Conservation (phyloP, 1,140 invertebrate species). For the Drosophila busckii region DNA sequence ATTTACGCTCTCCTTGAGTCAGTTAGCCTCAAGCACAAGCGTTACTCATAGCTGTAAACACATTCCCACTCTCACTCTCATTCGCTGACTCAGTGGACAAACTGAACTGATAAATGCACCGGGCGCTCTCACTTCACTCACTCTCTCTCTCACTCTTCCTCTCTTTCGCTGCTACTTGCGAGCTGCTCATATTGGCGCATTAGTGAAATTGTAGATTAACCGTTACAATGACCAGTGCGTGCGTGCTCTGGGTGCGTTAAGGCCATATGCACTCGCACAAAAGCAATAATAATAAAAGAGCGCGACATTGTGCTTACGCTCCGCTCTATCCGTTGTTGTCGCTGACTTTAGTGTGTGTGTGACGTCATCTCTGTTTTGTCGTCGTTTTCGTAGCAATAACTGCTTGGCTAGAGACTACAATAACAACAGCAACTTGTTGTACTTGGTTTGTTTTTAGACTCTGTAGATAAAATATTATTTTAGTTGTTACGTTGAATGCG, state of each 20-base stretch:
- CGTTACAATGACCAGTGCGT: conserved; percentile 19
- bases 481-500: too few relatives aligned
- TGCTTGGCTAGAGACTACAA: too few relatives aligned
- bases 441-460: too few relatives aligned
- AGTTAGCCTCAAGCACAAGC: background rate
- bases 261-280: conserved; percentile 10
- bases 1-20: conserved; percentile 22
- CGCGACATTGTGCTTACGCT: conserved; percentile 10
- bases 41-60: conserved; percentile 9
- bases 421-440: too few relatives aligned
- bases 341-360: background rate
- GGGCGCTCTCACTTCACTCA: too few relatives aligned
- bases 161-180: too few relatives aligned
- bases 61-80: background rate
- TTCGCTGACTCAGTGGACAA: conserved; percentile 14
- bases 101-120: too few relatives aligned
- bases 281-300: conserved; percentile 15
- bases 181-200: too few relatives aligned
- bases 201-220: too few relatives aligned
- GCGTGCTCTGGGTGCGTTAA: conserved; percentile 5
- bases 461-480: too few relatives aligned
- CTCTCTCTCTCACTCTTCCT: conserved; percentile 8
- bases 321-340: background rate
- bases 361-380: background rate
- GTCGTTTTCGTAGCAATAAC: conserved; percentile 17